A percentile compares a stretch with the other conserved stretches of the same genome.
These are phyloP conservation scores for Cygnus buccinator DNA, from an alignment of 2,113 vertebrate genomes.

Conservation along the genomic window DNA sequence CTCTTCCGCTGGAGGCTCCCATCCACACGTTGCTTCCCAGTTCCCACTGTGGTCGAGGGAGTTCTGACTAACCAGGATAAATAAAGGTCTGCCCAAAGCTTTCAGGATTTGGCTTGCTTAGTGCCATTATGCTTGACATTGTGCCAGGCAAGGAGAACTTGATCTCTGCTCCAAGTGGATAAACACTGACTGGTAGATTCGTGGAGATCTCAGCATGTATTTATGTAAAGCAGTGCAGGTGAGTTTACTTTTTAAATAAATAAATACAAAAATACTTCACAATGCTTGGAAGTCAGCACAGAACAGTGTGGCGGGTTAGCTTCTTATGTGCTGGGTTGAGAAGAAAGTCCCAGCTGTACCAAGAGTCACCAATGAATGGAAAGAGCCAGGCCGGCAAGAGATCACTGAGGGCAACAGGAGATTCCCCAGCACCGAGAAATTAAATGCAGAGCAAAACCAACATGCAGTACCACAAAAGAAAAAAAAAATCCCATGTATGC, in stretches of 20 bases:
- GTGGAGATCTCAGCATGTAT: not conserved
- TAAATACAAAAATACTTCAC: not conserved
- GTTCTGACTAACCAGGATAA: not conserved
- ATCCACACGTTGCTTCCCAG: accelerated
- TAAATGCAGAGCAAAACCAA: not conserved
- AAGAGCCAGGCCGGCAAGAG: not conserved
- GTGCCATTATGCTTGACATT: not conserved
- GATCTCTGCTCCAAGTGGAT: not conserved
- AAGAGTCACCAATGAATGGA: not conserved
- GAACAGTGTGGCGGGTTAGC: not conserved
- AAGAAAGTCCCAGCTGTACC: not conserved
- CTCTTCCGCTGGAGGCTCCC: not conserved
- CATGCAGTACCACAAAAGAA: not conserved
- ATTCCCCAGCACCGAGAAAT: not conserved
- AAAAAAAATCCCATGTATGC: not conserved
- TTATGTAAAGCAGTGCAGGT: slow-evolving; percentile 1
- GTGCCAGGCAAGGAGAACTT: not conserved
- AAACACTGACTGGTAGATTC: slow-evolving; percentile 18
- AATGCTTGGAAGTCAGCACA: not conserved
- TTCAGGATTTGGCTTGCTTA: not conserved
- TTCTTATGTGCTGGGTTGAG: not conserved
- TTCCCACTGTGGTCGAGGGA: not conserved
- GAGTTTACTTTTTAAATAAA: slow-evolving; percentile 40
- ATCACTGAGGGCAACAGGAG: not conserved
- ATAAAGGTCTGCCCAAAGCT: not conserved